Conservation (phyloP, 2,113 vertebrate species). For the Rhinolophus ferrumequinum region DNA sequence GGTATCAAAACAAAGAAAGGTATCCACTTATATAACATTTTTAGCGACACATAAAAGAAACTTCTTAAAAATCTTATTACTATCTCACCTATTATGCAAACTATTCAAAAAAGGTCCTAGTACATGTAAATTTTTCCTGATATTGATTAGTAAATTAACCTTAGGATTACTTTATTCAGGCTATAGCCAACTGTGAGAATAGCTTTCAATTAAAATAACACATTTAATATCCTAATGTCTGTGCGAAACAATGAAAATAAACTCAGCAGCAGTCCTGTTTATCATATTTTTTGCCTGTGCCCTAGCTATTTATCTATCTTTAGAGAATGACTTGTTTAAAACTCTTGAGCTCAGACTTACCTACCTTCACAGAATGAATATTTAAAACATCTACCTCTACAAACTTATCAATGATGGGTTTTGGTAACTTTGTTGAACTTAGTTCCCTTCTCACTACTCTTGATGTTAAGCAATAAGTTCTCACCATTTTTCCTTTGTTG, state of each 20-base stretch:
- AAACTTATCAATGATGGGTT: constrained; percentile 15
- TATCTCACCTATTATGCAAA: background rate
- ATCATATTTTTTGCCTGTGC: constrained; percentile 6
- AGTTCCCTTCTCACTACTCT: background rate
- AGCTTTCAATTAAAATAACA: constrained; percentile 38
- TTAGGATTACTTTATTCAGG: constrained; percentile 10
- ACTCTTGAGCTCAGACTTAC: background rate
- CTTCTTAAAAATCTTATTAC: constrained; percentile 47
- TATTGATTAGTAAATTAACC: constrained; percentile 5
- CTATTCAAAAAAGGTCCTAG: constrained; percentile 42
- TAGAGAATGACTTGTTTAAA: constrained; percentile 43
- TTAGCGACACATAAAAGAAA: constrained; percentile 35
- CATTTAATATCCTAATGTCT: constrained; percentile 44
- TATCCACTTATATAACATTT: background rate
- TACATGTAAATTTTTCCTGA: background rate
- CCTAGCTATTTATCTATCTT: constrained; percentile 12
- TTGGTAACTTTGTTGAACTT: constrained; percentile 42
- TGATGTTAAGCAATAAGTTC: constrained; percentile 27
- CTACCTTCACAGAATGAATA: background rate
- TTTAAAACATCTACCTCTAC: constrained; percentile 45
- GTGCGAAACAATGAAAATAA: constrained; percentile 40
- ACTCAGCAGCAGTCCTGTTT: constrained; percentile 30
- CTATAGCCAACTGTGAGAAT: background rate
- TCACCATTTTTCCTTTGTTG: background rate
- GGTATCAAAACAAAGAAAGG: constrained; percentile 27